A percentile compares a stretch with the other conserved stretches of the same genome.
Evolutionary conservation across 1,140 invertebrate species (phyloP).

Genomic region (Ditylenchus dipsaci): DNA sequence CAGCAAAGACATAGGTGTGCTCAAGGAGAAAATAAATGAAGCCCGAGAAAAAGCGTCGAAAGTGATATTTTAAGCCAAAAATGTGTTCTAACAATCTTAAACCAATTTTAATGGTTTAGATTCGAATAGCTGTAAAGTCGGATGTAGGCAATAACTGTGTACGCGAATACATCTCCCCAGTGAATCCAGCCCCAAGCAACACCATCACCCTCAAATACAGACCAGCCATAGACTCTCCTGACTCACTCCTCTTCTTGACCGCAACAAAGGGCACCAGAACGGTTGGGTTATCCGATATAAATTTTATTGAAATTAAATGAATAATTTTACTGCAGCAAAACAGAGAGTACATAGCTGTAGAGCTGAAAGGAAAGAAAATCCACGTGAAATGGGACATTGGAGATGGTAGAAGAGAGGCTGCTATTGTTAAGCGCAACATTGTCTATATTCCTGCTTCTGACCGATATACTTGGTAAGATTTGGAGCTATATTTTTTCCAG

Average conservation of each 20-base stretch:
- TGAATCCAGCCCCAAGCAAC: conserved; percentile 49
- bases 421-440: conserved; percentile 50
- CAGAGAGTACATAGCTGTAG: conserved; percentile 53
- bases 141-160: conserved; percentile 38
- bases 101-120: conserved; percentile 25
- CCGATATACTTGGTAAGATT: conserved; percentile 54
- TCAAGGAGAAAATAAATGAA: conserved; percentile 56
- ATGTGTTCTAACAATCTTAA: neutral
- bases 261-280: conserved; percentile 50
- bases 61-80: no score
- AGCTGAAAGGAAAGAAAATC: conserved; percentile 51
- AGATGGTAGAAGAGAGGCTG: conserved; percentile 42
- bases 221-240: conserved; percentile 47
- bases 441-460: conserved; percentile 52
- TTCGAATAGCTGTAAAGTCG: conserved; percentile 48
- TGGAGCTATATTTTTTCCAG: no score
- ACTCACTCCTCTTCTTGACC: conserved; percentile 49
- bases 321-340: conserved; percentile 35
- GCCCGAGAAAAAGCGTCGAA: conserved; percentile 54
- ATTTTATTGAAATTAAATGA: conserved; percentile 16
- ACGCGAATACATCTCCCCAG: conserved; percentile 50
- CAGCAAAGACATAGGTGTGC: conserved; percentile 35
- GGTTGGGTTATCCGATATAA: conserved; percentile 9
- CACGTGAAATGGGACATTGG: conserved; percentile 56
- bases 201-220: conserved; percentile 49